Evolutionary conservation across 2,888 invertebrate species (phyloP), one percentile per base, ranked within the genome.

Genomic region (Eristalinus aeneus): DNA sequence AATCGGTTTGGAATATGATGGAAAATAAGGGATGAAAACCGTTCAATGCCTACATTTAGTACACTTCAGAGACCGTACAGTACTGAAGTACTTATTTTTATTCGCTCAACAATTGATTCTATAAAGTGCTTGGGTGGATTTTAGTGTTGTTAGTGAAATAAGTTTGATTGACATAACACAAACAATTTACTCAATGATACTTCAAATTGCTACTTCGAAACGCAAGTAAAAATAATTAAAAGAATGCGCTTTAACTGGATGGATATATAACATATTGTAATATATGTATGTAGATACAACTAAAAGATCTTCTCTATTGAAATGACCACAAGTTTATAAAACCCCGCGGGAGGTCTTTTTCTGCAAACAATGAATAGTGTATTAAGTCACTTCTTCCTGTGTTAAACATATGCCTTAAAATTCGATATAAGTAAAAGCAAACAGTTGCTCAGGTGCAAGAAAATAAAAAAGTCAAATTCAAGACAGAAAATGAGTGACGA

Each of bases 141-240:
- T 60, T 34, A 23, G 58, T 53, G n/a, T 75, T 80, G 84, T 20
- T 20, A 65, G 6, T 73, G 75, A 68, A 73, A 76, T 76, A 34
- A 68, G 67, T 77, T 81, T 85, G 85, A 85, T 77, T 85, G 85
- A 81, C 81, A 81, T 81, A 67, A 72, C 20, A 63, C 64, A 81
- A 85, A 77, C 81, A 85, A 81, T 85, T 75, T 80, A 77, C 34
- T 81, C 58, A 36, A 85, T 81, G 72, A 32, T 54, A n/a, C 85
- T 85, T 69, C 31, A 69, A 12, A 31, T 56, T 23, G 34, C 20
- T 69, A 20, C 67, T 77, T 61, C 9, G 9, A 22, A 27, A 23
- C 27, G 20, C n/a, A 34, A 23, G 53, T 22, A 46, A 10, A 27
- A 64, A 54, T 22, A 16, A 46, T 46, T 16, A 16, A 16, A 16